Percentiles rank a stretch among this genome's conserved stretches.
Conservation (phyloP, 1,140 invertebrate species). For the Mylabris phalerata region DNA sequence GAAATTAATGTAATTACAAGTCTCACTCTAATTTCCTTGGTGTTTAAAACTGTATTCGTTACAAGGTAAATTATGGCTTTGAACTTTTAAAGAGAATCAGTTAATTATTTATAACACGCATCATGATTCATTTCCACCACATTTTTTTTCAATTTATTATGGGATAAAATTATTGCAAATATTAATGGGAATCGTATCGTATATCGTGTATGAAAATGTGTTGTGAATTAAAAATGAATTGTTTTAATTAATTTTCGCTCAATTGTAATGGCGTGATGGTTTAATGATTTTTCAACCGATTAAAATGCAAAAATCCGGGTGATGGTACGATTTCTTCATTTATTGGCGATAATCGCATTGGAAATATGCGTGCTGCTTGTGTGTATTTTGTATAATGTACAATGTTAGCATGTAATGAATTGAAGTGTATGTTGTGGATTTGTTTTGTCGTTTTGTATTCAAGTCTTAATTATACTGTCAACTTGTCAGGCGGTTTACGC, state of each 20-base stretch:
- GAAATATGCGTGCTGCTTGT: too few species aligned
- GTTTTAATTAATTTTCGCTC: too few species aligned
- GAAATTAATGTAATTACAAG: too few species aligned
- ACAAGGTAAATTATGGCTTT: background rate
- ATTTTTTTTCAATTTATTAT: background rate
- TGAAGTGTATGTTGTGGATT: slow-evolving; percentile 10
- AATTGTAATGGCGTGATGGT: too few species aligned
- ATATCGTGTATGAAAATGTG: too few species aligned
- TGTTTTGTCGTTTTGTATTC: slow-evolving; percentile 30
- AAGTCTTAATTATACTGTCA: slow-evolving; percentile 37
- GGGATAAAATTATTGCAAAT: background rate
- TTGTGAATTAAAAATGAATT: too few species aligned
- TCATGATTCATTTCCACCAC: background rate
- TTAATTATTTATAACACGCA: background rate
- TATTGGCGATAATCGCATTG: too few species aligned
- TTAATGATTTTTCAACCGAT: too few species aligned
- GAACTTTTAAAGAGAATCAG: background rate
- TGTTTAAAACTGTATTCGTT: background rate
- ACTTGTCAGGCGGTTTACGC: slow-evolving; percentile 32
- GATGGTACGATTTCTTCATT: too few species aligned
- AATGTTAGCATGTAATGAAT: slow-evolving; percentile 10
- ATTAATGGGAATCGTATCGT: too few species aligned
- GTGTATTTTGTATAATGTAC: too few species aligned
- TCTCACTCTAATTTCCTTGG: background rate
- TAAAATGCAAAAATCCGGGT: too few species aligned